phyloP scores from a whole-genome alignment of 2,113 vertebrate species.

The Silurus meridionalis region DNA sequence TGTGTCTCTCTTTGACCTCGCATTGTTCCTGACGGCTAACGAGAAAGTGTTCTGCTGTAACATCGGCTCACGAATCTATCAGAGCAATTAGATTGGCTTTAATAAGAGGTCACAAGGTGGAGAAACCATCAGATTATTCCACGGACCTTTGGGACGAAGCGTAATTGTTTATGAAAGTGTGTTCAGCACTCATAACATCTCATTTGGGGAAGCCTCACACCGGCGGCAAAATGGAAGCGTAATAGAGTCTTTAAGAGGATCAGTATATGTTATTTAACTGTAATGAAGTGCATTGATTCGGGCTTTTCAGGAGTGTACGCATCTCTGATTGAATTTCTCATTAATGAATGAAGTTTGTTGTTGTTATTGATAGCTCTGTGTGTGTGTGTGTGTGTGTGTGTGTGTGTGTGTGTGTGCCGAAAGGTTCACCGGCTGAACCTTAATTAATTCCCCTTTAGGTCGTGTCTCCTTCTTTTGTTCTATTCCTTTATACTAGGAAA shows the following conservation, averaged over 20 bases:
- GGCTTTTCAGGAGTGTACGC: slow-evolving; percentile 33
- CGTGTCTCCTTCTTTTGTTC: slow-evolving; percentile 43
- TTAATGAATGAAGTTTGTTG: slow-evolving; percentile 57
- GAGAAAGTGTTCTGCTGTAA: slow-evolving; percentile 29
- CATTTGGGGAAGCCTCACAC: slow-evolving; percentile 41
- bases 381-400: not conserved
- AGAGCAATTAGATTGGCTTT: slow-evolving; percentile 41
- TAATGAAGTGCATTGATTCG: slow-evolving; percentile 59
- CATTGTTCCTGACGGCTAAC: slow-evolving; percentile 11
- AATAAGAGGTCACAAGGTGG: slow-evolving; percentile 40
- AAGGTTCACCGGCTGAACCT: slow-evolving; percentile 10
- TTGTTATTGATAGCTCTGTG: slow-evolving; percentile 18
- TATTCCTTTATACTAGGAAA: slow-evolving; percentile 35
- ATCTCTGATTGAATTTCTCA: slow-evolving; percentile 53
- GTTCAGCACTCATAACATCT: slow-evolving; percentile 48
- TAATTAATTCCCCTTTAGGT: slow-evolving; percentile 42
- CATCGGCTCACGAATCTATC: slow-evolving; percentile 37
- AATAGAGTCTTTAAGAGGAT: slow-evolving; percentile 54
- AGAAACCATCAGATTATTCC: slow-evolving; percentile 44
- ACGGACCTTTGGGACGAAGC: slow-evolving; percentile 32
- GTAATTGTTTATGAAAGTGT: slow-evolving; percentile 54
- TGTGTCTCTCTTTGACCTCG: not conserved
- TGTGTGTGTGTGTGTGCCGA: not conserved
- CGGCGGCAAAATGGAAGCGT: slow-evolving; percentile 50
- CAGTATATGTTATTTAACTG: slow-evolving; percentile 55